Evolutionary conservation across 2,797 vertebrate species (phyloP).

Genomic region (Xerus rutilus): DNA sequence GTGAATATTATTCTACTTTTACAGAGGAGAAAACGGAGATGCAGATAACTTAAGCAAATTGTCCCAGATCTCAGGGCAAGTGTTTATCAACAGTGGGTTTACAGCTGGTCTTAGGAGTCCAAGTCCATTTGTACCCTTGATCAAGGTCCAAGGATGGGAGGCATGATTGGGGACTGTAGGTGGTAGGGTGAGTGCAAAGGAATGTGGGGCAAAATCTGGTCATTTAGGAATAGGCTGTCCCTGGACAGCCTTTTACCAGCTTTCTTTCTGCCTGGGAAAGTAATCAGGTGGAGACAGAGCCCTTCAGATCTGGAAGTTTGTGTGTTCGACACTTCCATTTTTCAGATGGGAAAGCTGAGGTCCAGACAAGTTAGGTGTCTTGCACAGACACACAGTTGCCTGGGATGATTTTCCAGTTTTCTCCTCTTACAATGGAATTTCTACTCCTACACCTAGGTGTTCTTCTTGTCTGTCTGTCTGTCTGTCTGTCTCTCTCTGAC

Average conservation of each 20-base stretch:
- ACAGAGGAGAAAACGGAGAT: conserved; percentile 27
- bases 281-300: not conserved
- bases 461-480: not conserved
- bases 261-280: not conserved
- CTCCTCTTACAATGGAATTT: not conserved
- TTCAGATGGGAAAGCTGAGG: not conserved
- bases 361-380: not conserved
- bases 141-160: not conserved
- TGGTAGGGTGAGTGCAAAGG: not conserved
- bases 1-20: not conserved
- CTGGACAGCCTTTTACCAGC: not conserved
- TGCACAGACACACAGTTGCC: not conserved
- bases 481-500: not conserved
- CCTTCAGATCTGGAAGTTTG: not conserved
- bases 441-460: not conserved
- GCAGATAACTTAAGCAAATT: not conserved
- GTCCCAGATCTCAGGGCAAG: not conserved
- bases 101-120: not conserved
- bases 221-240: not conserved
- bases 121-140: not conserved
- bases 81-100: not conserved
- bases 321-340: not conserved
- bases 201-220: not conserved
- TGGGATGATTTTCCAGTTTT: not conserved
- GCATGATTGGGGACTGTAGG: not conserved